phyloP scores from a whole-genome alignment of 2,888 invertebrate genomes.

The Oxycera nigricornis region DNA sequence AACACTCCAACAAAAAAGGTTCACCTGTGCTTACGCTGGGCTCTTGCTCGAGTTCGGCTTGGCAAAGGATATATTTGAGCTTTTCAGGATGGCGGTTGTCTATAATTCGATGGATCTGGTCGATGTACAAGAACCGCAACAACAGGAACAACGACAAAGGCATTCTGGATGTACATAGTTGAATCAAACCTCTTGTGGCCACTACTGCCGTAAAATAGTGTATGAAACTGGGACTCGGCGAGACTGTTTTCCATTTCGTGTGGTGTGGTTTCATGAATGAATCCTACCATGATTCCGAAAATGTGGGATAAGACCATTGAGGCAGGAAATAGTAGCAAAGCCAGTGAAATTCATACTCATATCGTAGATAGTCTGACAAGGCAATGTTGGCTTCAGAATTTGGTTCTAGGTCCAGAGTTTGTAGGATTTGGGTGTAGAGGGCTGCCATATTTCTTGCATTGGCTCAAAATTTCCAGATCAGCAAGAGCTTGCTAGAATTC shows the following conservation, averaged over 20 bases:
- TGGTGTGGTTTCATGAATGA: conserved; percentile 27
- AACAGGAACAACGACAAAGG: neutral
- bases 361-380: neutral
- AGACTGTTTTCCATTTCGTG: conserved; percentile 21
- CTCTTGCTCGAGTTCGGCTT: neutral
- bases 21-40: no score
- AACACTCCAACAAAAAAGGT: neutral
- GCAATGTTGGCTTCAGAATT: neutral
- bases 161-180: neutral
- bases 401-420: neutral
- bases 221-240: conserved; percentile 10
- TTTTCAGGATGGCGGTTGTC: neutral
- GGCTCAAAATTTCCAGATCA: no score
- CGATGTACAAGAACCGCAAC: conserved; percentile 31
- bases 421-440: neutral
- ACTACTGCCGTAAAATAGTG: conserved; percentile 29
- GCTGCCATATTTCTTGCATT: neutral
- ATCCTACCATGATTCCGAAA: conserved; percentile 29
- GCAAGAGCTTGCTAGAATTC: no score
- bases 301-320: conserved; percentile 33
- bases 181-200: conserved; percentile 22
- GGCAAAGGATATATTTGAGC: neutral
- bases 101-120: conserved; percentile 34
- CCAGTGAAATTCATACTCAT: conserved; percentile 10
- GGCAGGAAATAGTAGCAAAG: conserved; percentile 7